phyloP scores from a whole-genome alignment of 2,888 invertebrate species.

The Pseudococcus longispinus region DNA sequence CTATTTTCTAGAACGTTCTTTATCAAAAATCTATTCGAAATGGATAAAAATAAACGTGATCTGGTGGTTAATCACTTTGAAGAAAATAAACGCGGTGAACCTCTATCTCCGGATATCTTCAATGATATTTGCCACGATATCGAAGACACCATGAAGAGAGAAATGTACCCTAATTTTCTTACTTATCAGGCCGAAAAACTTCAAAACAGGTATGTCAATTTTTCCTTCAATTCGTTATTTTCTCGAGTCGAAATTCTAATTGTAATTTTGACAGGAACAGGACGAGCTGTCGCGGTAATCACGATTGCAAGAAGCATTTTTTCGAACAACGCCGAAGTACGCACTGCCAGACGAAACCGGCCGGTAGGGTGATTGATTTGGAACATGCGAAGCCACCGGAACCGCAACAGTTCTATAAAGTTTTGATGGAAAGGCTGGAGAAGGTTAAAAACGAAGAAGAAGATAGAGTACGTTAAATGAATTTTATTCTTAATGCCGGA shows the following conservation, averaged over 20 bases:
- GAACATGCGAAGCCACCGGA: background rate
- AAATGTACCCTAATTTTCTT: slow-evolving; percentile 25
- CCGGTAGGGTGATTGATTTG: background rate
- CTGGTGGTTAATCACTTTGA: background rate
- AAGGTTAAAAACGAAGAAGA: slow-evolving; percentile 34
- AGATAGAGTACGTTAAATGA: background rate
- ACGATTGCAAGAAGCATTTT: slow-evolving; percentile 21
- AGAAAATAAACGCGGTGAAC: background rate
- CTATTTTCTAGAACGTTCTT: background rate
- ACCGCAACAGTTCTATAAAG: background rate
- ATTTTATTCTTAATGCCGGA: too few species aligned
- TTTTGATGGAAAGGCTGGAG: background rate
- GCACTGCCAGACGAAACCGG: background rate
- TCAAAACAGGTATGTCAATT: background rate
- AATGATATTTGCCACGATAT: background rate
- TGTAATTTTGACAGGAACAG: background rate
- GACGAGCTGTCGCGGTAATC: background rate
- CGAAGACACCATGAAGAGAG: background rate
- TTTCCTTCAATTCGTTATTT: background rate
- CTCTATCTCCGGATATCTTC: background rate
- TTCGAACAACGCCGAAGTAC: background rate
- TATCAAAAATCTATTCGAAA: background rate
- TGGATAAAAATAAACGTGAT: background rate
- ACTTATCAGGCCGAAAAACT: background rate
- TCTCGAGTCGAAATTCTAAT: background rate